These are phyloP conservation scores for Stegodyphus mimosarum DNA, from an alignment of 1,140 invertebrate genomes.

Conservation along the genomic window DNA sequence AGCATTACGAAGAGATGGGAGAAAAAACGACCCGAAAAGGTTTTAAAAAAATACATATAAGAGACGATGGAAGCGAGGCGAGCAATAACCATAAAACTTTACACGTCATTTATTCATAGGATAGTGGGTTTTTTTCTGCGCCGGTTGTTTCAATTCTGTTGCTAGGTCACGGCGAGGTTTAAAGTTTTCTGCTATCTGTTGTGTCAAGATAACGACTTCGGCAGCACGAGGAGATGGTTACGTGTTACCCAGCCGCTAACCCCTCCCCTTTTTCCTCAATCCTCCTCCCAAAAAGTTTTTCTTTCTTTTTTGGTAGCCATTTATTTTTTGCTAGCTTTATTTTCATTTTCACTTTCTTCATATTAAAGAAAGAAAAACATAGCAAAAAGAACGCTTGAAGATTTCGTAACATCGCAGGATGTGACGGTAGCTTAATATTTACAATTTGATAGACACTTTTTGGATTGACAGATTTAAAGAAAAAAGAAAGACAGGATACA, in stretches of 20 bases:
- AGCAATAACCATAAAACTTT: constrained; percentile 59
- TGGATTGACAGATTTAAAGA: no score
- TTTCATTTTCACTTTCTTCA: no score
- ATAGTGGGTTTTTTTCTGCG: not conserved
- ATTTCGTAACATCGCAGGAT: no score
- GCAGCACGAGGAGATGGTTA: not conserved
- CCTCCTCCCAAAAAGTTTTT: not conserved
- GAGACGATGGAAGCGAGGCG: constrained; percentile 4
- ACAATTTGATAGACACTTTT: no score
- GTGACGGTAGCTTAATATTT: no score
- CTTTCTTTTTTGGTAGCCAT: not conserved
- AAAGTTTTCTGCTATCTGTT: constrained; percentile 47
- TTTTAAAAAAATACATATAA: constrained; percentile 39
- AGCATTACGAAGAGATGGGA: constrained; percentile 38
- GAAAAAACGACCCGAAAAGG: constrained; percentile 31
- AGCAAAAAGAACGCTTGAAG: no score
- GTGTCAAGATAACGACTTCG: constrained; percentile 47
- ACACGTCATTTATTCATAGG: constrained; percentile 57
- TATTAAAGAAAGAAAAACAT: no score
- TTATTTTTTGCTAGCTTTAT: no score
- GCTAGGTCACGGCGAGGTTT: constrained; percentile 50
- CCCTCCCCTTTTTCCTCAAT: not conserved
- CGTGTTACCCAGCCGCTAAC: not conserved
- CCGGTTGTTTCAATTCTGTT: constrained; percentile 31
- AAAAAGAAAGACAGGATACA: no score